phyloP scores from a whole-genome alignment of 2,797 vertebrate species.

The Sitta carolinensis region DNA sequence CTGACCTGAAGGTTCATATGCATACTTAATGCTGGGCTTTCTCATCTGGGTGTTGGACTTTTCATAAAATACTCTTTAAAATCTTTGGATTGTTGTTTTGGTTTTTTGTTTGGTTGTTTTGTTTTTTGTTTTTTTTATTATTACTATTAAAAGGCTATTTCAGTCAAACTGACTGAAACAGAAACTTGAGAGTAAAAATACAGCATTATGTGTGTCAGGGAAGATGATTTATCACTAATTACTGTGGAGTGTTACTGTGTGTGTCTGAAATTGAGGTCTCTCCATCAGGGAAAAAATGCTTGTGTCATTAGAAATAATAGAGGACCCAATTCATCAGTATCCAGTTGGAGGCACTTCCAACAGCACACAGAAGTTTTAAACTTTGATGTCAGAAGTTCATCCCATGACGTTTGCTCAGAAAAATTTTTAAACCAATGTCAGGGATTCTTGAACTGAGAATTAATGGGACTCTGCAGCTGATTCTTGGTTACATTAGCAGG shows the following conservation, averaged over 20 bases:
- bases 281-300: background rate
- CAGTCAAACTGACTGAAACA: background rate
- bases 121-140: too few species aligned
- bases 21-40: background rate
- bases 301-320: background rate
- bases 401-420: background rate
- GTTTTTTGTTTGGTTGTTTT: background rate
- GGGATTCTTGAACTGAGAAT: background rate
- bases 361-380: background rate
- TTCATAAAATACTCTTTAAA: background rate
- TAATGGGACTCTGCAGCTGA: background rate
- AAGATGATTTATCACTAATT: background rate
- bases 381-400: background rate
- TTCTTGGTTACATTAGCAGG: background rate
- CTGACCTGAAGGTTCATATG: background rate
- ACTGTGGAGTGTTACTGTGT: background rate
- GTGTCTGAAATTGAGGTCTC: background rate
- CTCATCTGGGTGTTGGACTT: background rate
- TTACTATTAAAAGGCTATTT: background rate
- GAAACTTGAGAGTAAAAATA: background rate
- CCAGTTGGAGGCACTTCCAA: background rate
- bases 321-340: background rate
- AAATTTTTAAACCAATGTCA: background rate
- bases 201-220: background rate
- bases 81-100: background rate